Conservation (phyloP, 2,888 invertebrate species). For the Teinopalpus imperialis region DNA sequence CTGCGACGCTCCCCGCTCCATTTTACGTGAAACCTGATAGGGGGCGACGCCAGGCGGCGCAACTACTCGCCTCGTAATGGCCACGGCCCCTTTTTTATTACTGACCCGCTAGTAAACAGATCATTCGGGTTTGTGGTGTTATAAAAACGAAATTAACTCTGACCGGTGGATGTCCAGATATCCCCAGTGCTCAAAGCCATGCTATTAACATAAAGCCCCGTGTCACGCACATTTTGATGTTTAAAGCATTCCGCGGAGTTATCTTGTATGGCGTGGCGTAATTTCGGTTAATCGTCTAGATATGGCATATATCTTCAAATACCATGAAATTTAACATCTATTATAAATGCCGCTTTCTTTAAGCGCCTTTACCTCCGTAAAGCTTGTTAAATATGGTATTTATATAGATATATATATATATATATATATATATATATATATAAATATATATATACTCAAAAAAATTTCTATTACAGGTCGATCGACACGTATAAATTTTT, state of each 20-base stretch:
- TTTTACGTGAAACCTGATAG: constrained; percentile 81
- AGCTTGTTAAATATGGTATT: too few relatives aligned
- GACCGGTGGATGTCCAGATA: constrained; percentile 73
- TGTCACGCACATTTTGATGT: constrained; percentile 58
- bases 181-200: constrained; percentile 53
- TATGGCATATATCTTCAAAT: too few relatives aligned
- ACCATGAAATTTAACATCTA: too few relatives aligned
- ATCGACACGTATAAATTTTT: too few relatives aligned
- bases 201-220: constrained; percentile 66
- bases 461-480: too few relatives aligned
- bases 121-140: constrained; percentile 82
- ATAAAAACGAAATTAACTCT: constrained; percentile 81
- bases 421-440: too few relatives aligned
- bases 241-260: constrained; percentile 51
- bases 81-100: constrained; percentile 80
- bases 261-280: constrained; percentile 43
- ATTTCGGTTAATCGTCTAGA: constrained; percentile 18
- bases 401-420: too few relatives aligned
- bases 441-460: too few relatives aligned
- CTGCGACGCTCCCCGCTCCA: constrained; percentile 76
- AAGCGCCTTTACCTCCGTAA: too few relatives aligned
- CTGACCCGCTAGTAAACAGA: constrained; percentile 82
- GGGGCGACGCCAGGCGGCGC: constrained; percentile 70
- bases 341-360: too few relatives aligned
- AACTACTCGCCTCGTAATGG: constrained; percentile 72